phyloP scores from a whole-genome alignment of 2,888 invertebrate species.

The Griposia aprilina region DNA sequence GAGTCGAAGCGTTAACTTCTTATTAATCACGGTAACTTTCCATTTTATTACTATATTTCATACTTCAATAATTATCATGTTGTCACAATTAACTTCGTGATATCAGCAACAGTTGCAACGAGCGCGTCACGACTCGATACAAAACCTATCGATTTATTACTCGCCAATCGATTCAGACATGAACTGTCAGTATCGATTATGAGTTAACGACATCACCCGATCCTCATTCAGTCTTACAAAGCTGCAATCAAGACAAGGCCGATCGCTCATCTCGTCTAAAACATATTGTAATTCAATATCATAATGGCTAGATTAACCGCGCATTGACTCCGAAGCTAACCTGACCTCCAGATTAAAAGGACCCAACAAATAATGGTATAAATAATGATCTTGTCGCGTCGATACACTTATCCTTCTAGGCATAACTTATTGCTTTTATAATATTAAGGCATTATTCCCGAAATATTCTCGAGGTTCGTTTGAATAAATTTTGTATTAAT shows the following conservation, averaged over 20 bases:
- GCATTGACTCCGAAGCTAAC: slow-evolving; percentile 56
- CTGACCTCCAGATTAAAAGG: slow-evolving; percentile 75
- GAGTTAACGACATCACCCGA: slow-evolving; percentile 67
- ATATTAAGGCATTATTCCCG: slow-evolving; percentile 86
- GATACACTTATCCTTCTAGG: slow-evolving; percentile 82
- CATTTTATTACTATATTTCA: slow-evolving; percentile 55
- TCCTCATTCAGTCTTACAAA: slow-evolving; percentile 65
- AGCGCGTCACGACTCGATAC: slow-evolving; percentile 54
- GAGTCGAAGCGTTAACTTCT: slow-evolving; percentile 47
- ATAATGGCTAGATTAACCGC: slow-evolving; percentile 69
- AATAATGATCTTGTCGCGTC: slow-evolving; percentile 77
- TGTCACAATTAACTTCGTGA: slow-evolving; percentile 58
- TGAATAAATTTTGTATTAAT: slow-evolving; percentile 89
- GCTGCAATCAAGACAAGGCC: slow-evolving; percentile 74
- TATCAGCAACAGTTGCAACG: slow-evolving; percentile 41
- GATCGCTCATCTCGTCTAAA: slow-evolving; percentile 67
- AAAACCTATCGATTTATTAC: slow-evolving; percentile 62
- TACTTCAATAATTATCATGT: slow-evolving; percentile 54
- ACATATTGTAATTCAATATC: slow-evolving; percentile 70
- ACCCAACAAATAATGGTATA: slow-evolving; percentile 79
- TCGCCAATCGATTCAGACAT: slow-evolving; percentile 54
- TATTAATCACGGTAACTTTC: slow-evolving; percentile 61
- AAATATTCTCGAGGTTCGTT: slow-evolving; percentile 84
- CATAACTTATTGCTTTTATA: slow-evolving; percentile 86
- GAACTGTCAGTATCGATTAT: slow-evolving; percentile 67